Evolutionary conservation across 2,888 invertebrate species (phyloP).

Genomic region (Trachelus troglodyta): DNA sequence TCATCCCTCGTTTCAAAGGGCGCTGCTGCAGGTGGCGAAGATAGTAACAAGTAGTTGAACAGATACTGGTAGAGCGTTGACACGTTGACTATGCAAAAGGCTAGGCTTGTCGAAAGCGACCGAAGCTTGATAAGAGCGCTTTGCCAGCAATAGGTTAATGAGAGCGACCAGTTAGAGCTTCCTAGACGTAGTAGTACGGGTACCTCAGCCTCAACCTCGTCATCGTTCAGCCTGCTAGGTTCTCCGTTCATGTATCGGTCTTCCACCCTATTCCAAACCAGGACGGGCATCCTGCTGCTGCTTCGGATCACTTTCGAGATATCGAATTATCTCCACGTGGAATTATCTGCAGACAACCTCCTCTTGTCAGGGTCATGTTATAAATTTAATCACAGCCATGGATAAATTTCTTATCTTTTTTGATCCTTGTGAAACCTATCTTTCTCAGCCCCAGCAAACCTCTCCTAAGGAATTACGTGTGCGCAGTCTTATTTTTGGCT

Average conservation of each 20-base stretch:
- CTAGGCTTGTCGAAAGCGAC: constrained; percentile 45
- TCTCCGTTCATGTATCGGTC: constrained; percentile 26
- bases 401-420: too few relatives aligned
- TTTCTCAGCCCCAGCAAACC: not conserved
- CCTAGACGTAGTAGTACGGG: constrained; percentile 18
- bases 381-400: not conserved
- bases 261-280: constrained; percentile 15
- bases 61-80: not conserved
- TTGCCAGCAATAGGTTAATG: constrained; percentile 50
- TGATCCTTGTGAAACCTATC: not conserved
- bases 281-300: not conserved
- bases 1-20: not conserved
- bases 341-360: not conserved
- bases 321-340: constrained; percentile 12
- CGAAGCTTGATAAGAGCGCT: constrained; percentile 52
- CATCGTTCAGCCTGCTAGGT: constrained; percentile 18
- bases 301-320: constrained; percentile 2
- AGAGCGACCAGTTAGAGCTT: constrained; percentile 26
- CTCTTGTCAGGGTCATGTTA: not conserved
- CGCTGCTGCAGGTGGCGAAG: constrained; percentile 13
- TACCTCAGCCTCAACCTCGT: constrained; percentile 28
- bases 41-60: not conserved
- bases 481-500: too few relatives aligned
- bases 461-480: not conserved
- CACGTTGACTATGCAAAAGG: not conserved